Percentiles rank a stretch among this genome's conserved stretches.
These are phyloP conservation scores for Drosophila albomicans DNA, from an alignment of 1,140 invertebrate genomes.

Conservation along the genomic window DNA sequence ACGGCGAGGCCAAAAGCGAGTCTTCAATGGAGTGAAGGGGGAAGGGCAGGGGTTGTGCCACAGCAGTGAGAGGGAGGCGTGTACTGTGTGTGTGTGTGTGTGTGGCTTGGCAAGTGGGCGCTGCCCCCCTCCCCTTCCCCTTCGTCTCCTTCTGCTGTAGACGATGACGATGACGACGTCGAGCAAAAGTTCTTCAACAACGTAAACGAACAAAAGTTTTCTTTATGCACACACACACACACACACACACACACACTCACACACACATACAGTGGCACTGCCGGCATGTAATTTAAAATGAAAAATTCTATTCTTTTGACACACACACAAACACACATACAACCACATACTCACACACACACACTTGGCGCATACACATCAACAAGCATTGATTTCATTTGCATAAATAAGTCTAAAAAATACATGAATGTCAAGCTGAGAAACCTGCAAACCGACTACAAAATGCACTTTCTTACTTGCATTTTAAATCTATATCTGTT, in stretches of 20 bases:
- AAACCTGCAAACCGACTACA: neutral
- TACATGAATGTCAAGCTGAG: neutral
- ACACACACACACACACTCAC: constrained; percentile 23
- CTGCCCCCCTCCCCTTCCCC: neutral
- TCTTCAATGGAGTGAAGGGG: neutral
- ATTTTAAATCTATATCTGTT: too few relatives aligned
- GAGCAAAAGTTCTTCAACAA: constrained; percentile 71
- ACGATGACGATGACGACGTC: constrained; percentile 15
- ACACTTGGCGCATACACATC: constrained; percentile 30
- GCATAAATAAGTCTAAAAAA: constrained; percentile 72
- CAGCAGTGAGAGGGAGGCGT: neutral
- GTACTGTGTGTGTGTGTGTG: too few relatives aligned
- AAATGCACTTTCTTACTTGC: neutral
- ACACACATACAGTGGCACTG: constrained; percentile 19
- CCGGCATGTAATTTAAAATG: constrained; percentile 73
- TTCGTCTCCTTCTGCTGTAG: neutral
- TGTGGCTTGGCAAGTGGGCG: neutral
- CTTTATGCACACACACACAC: constrained; percentile 52
- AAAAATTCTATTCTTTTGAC: constrained; percentile 80
- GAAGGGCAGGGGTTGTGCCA: neutral
- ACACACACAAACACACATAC: constrained; percentile 50
- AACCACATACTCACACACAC: constrained; percentile 45
- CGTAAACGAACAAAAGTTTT: constrained; percentile 76
- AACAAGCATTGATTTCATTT: constrained; percentile 80
- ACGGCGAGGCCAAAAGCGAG: constrained; percentile 8